Evolutionary conservation across 2,797 vertebrate genomes (phyloP).

Genomic region (Ambastaia sidthimunki): DNA sequence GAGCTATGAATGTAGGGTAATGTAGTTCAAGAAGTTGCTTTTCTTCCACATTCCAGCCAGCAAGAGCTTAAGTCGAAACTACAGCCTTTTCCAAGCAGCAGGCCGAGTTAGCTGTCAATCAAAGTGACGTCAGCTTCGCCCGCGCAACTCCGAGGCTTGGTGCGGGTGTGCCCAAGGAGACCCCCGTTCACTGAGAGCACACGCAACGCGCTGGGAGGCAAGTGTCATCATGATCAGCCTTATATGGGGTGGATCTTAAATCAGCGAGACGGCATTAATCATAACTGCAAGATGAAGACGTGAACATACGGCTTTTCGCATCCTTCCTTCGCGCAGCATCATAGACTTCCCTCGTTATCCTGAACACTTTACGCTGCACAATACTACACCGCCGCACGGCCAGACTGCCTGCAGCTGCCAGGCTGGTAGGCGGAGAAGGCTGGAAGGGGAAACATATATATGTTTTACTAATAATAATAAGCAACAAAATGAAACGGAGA

Average conservation of each 20-base stretch:
- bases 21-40: slow-evolving; percentile 35
- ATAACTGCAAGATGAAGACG: slow-evolving; percentile 59
- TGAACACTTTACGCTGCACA: slow-evolving; percentile 34
- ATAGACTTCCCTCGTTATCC: slow-evolving; percentile 35
- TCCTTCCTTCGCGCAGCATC: slow-evolving; percentile 51
- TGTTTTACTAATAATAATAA: slow-evolving; percentile 48
- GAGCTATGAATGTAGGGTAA: slow-evolving; percentile 52
- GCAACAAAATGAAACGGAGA: slow-evolving; percentile 77
- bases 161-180: slow-evolving; percentile 46
- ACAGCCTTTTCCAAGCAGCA: slow-evolving; percentile 38
- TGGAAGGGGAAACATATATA: slow-evolving; percentile 47
- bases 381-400: slow-evolving; percentile 43
- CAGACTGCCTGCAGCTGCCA: slow-evolving; percentile 51
- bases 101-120: slow-evolving; percentile 60
- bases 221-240: slow-evolving; percentile 62
- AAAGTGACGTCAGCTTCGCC: slow-evolving; percentile 61
- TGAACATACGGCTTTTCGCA: slow-evolving; percentile 56
- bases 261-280: slow-evolving; percentile 46
- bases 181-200: slow-evolving; percentile 49
- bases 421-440: slow-evolving; percentile 50
- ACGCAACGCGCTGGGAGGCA: slow-evolving; percentile 52
- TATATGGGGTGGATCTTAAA: slow-evolving; percentile 63
- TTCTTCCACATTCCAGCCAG: background rate
- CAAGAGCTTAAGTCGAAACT: slow-evolving; percentile 39
- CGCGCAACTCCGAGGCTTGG: slow-evolving; percentile 44